phyloP scores from a whole-genome alignment of 53 echinoderm and acorn worm genomes.

The Holothuria scabra region DNA sequence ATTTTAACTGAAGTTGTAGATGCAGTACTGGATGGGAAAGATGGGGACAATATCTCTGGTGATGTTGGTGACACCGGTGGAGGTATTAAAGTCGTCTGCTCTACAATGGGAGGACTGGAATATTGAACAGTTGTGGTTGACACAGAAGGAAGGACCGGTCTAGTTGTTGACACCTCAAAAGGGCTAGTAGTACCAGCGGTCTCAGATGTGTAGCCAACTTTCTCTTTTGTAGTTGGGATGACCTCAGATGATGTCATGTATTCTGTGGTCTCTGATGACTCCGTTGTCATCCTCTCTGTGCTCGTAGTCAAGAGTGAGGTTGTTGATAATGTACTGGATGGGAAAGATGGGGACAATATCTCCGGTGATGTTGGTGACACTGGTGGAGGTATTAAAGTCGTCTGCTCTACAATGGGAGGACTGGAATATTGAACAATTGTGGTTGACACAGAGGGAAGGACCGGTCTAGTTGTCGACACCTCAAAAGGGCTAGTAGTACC shows the following conservation, averaged over 20 bases:
- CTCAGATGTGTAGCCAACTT: neutral
- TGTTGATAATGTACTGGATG: neutral
- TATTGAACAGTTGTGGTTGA: neutral
- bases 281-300: neutral
- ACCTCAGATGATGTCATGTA: neutral
- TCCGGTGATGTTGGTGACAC: slow-evolving; percentile 21
- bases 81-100: neutral
- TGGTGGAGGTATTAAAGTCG: slow-evolving; percentile 3
- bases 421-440: neutral
- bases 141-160: slow-evolving; percentile 8
- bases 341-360: slow-evolving; percentile 17
- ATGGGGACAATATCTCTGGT: neutral
- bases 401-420: neutral
- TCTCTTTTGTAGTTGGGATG: neutral
- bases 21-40: neutral
- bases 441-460: slow-evolving; percentile 10
- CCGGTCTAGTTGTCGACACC: slow-evolving; percentile 16
- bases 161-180: neutral
- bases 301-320: neutral
- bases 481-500: neutral
- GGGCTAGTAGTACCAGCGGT: neutral
- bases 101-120: neutral
- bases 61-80: neutral
- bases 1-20: neutral
- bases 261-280: neutral